Evolutionary conservation across 2,888 invertebrate genomes (phyloP).

Genomic region (Linnaemya tessellans): DNA sequence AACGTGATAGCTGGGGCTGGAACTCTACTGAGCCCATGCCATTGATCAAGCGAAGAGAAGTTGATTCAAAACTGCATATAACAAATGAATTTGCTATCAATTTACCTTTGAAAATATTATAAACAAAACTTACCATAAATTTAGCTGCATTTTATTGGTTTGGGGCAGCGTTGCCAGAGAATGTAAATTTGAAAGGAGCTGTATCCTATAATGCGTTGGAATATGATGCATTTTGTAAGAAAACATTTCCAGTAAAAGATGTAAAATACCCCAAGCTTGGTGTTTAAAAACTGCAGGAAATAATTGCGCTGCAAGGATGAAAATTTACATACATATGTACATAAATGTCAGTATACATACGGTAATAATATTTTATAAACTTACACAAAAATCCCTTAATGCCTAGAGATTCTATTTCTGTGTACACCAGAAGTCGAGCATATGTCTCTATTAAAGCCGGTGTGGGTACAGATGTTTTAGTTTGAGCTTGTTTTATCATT

Average conservation of each 20-base stretch:
- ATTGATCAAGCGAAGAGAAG: constrained; percentile 92
- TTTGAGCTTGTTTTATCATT: constrained; percentile 94
- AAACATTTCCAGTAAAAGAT: constrained; percentile 97
- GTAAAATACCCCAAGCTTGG: constrained; percentile 97
- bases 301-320: constrained; percentile 87
- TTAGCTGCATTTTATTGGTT: constrained; percentile 97
- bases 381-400: constrained; percentile 97
- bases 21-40: constrained; percentile 97
- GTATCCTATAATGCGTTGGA: constrained; percentile 97
- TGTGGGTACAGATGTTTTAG: constrained; percentile 92
- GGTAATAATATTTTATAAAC: constrained; percentile 54
- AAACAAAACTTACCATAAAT: constrained; percentile 87
- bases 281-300: constrained; percentile 95
- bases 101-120: background rate
- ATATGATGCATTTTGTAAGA: constrained; percentile 98
- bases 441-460: constrained; percentile 98
- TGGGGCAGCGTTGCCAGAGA: constrained; percentile 95
- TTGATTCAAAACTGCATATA: constrained; percentile 89
- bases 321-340: no score
- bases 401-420: constrained; percentile 97
- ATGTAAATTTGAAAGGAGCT: constrained; percentile 95
- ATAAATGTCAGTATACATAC: no score
- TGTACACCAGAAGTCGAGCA: constrained; percentile 95
- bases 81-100: background rate
- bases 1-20: constrained; percentile 95